A percentile compares a stretch with the other conserved stretches of the same genome.
Conservation (phyloP, 2,888 invertebrate genomes). For the Eupithecia abbreviata region DNA sequence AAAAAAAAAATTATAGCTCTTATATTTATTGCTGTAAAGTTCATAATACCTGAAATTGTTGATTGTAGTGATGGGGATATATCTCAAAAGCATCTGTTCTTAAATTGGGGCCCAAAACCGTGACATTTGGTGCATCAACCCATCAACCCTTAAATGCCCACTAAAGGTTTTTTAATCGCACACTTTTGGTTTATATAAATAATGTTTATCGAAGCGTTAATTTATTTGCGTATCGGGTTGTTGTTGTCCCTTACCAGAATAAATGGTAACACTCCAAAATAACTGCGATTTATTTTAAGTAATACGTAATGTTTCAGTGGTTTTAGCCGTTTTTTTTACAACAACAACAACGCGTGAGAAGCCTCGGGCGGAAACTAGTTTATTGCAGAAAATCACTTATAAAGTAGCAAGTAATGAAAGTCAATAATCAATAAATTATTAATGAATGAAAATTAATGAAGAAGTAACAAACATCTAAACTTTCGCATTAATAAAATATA, state of each 20-base stretch:
- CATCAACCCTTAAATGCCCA: conserved; percentile 62
- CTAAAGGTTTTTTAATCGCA: conserved; percentile 66
- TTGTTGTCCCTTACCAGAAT: conserved; percentile 1
- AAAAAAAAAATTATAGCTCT: conserved; percentile 6
- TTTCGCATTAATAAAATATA: too few species aligned
- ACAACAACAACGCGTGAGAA: too few species aligned
- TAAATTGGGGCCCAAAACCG: conserved; percentile 58
- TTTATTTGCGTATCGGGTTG: conserved; percentile 40
- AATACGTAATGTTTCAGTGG: not conserved
- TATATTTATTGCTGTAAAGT: conserved; percentile 7
- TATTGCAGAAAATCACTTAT: too few species aligned
- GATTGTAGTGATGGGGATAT: conserved; percentile 17
- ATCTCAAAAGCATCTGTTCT: conserved; percentile 66
- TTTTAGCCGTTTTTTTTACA: not conserved
- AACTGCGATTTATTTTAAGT: not conserved
- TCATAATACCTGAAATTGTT: conserved; percentile 14
- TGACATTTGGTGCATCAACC: conserved; percentile 70
- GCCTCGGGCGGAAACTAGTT: too few species aligned
- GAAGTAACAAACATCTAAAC: too few species aligned
- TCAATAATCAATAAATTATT: too few species aligned
- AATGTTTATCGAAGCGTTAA: conserved; percentile 42
- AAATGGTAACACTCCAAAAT: conserved; percentile 1
- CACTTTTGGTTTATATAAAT: conserved; percentile 46
- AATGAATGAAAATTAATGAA: too few species aligned
- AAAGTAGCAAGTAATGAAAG: too few species aligned